Evolutionary conservation across 2,888 invertebrate species (phyloP).

Genomic region (Nasonovia ribisnigri): DNA sequence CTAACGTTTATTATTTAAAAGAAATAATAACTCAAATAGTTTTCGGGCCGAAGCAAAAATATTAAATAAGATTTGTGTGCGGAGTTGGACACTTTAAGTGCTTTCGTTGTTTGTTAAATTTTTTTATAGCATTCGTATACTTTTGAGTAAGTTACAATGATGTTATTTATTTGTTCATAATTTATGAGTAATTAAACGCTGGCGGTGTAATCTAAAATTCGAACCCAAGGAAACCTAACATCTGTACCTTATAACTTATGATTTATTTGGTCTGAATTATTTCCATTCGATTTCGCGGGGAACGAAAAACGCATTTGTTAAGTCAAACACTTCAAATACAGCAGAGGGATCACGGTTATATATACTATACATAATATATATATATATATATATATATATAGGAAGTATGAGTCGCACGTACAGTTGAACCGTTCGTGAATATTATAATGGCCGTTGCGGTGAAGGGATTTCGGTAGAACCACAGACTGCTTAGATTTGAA

Average conservation of each 20-base stretch:
- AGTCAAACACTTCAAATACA: background rate
- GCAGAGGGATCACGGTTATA: background rate
- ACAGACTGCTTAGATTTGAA: conserved; percentile 5
- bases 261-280: background rate
- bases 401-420: background rate
- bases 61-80: conserved; percentile 29
- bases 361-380: background rate
- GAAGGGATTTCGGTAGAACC: background rate
- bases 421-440: background rate
- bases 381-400: background rate
- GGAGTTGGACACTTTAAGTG: conserved; percentile 40
- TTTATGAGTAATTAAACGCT: conserved; percentile 29
- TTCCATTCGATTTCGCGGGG: background rate
- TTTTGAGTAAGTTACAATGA: background rate
- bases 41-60: background rate
- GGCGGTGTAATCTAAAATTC: background rate
- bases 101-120: conserved; percentile 8
- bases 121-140: background rate
- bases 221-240: background rate
- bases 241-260: conserved; percentile 2
- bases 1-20: background rate
- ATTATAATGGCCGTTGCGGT: background rate
- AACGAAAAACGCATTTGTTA: conserved; percentile 18
- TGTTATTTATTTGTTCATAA: conserved; percentile 32
- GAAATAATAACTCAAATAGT: conserved; percentile 23